Conservation (phyloP, 1,140 invertebrate species). For the Sipha flava region DNA sequence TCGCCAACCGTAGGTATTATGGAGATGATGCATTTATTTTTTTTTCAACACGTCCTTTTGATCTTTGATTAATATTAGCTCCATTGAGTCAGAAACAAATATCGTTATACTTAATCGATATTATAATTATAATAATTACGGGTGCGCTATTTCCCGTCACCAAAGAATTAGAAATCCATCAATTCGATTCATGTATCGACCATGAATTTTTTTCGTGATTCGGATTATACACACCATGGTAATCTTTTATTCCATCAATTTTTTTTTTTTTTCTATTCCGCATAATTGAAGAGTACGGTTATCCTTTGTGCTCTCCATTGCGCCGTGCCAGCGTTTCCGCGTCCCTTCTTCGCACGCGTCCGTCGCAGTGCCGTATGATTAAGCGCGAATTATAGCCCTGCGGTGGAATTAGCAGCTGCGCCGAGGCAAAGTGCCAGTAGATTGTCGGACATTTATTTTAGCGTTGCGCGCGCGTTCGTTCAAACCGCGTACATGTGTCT, state of each 20-base stretch:
- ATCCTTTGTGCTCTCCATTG: neutral
- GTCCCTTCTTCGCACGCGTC: neutral
- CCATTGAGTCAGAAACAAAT: neutral
- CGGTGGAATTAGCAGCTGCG: neutral
- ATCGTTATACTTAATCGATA: too few relatives aligned
- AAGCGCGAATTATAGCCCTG: neutral
- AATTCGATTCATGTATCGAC: too few relatives aligned
- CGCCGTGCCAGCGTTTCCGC: neutral
- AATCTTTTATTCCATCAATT: neutral
- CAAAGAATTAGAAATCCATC: too few relatives aligned
- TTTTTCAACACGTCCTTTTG: neutral
- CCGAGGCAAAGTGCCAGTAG: neutral
- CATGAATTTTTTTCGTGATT: neutral
- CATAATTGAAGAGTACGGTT: neutral
- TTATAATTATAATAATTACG: neutral
- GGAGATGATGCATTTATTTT: too few relatives aligned
- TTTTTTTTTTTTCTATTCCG: neutral
- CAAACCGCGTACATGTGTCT: too few relatives aligned
- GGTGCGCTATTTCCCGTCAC: too few relatives aligned
- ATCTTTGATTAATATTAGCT: neutral
- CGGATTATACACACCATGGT: neutral
- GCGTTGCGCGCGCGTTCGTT: too few relatives aligned
- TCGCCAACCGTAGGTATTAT: too few relatives aligned
- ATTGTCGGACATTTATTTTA: slow-evolving; percentile 17
- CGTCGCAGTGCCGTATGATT: neutral